Conservation (phyloP, 2,797 vertebrate genomes). For the Muraenolepis orangiensis region DNA sequence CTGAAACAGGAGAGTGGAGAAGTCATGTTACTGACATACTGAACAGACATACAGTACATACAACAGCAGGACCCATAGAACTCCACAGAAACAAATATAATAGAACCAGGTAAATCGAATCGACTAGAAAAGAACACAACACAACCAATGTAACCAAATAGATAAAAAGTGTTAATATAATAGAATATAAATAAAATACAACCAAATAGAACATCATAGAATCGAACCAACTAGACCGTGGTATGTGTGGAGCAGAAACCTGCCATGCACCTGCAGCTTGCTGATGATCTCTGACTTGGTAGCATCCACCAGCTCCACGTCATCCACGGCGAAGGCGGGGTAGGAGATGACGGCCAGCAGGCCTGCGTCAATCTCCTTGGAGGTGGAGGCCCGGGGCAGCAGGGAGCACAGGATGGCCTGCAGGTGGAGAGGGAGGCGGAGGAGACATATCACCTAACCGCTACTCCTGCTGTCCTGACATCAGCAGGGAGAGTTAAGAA, state of each 20-base stretch:
- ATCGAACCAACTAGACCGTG: background rate
- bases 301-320: conserved; percentile 85
- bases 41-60: background rate
- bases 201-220: background rate
- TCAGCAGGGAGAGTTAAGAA: no score
- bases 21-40: background rate
- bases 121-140: no score
- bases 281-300: conserved; percentile 96
- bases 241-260: no score
- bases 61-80: background rate
- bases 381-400: conserved; percentile 95
- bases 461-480: no score
- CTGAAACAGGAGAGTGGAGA: conserved; percentile 59
- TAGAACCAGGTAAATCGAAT: no score
- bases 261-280: conserved; percentile 84
- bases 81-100: no score
- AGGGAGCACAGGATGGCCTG: conserved; percentile 97
- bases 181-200: background rate
- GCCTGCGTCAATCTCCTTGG: conserved; percentile 98
- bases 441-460: no score
- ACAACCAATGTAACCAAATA: no score
- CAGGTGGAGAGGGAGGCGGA: conserved; percentile 40
- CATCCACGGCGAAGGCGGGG: conserved; percentile 95
- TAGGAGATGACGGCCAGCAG: conserved; percentile 96
- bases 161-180: no score